Base-by-base conservation (phyloP, 2,888 invertebrate genomes). In the Phyllotreta cruciferae region DNA sequence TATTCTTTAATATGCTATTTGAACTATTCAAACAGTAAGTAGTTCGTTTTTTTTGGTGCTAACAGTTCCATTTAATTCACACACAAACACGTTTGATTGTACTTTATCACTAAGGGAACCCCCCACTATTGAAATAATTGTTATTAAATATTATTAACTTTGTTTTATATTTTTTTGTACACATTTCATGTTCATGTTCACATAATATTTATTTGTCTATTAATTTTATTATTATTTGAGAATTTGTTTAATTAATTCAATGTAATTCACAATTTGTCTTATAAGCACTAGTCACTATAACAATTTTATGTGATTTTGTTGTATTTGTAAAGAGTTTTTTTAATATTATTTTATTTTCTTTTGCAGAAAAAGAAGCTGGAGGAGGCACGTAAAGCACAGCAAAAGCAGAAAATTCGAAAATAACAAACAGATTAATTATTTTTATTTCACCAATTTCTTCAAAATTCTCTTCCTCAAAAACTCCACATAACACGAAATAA, bases 311-410 rank as follows among this genome's bases (percentile, higher is more conserved):
- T 56, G 44, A 34, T 49, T 14, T 8, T 56, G 39, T 38, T 49
- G 56, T 34, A 38, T 8, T 24, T 44, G 24, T 42, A 34, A n/a
- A 36, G 13, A 8, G 45, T 44, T 24, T 11, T 50, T 45, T 50
- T 52, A 56, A 60, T 56, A 56, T 64, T 41, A 50, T 61, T 61
- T 70, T 74, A 76, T 74, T 75, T 79, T 83, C 83, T 77, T 84
- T 85, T 89, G 88, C 74, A 91, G 90, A 90, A 86, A 85, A 90
- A 88, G 83, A 88, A 87, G 84, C 84, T 90, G 84, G 90, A 91
- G 83, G 91, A 91, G 89, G 91, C 90, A 85, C 84, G 86, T 85
- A 88, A 83, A 54, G 76, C n/a, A 62, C 37, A 41, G 42, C 8
- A 55, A 41, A 38, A 10, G 58, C 54, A 45, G 64, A n/a, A 11